Percentiles rank a stretch among this genome's conserved stretches.
These are phyloP conservation scores for Agrochola litura DNA, from an alignment of 2,888 invertebrate genomes.

Conservation along the genomic window DNA sequence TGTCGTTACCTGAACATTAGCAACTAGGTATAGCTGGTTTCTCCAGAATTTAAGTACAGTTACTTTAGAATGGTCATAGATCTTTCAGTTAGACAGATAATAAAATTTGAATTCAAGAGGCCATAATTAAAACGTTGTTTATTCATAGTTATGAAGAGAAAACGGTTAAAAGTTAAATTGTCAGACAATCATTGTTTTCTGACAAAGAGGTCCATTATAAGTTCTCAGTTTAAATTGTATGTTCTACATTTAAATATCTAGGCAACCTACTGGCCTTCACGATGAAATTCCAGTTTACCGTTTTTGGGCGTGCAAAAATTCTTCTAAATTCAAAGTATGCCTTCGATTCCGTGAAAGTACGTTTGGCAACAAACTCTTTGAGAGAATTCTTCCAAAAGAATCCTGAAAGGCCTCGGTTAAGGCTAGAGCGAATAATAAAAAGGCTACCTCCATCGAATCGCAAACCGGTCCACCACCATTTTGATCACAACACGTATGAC, in stretches of 20 bases:
- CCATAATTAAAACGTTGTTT: constrained; percentile 1
- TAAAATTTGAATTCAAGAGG: background rate
- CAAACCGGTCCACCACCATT: constrained; percentile 69
- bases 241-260: constrained; percentile 38
- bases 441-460: constrained; percentile 49
- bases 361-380: constrained; percentile 14
- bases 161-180: constrained; percentile 5
- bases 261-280: constrained; percentile 30
- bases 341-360: constrained; percentile 16
- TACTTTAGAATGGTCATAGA: background rate
- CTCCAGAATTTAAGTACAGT: background rate
- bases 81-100: too few relatives aligned
- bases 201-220: constrained; percentile 27
- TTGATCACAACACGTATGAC: constrained; percentile 64
- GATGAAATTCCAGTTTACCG: constrained; percentile 26
- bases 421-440: constrained; percentile 47
- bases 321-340: constrained; percentile 37
- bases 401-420: constrained; percentile 29
- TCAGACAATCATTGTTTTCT: constrained; percentile 28
- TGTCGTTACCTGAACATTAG: background rate
- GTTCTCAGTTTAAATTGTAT: constrained; percentile 28
- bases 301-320: constrained; percentile 21
- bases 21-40: constrained; percentile 3
- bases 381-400: constrained; percentile 17
- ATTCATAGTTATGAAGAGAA: background rate